These are phyloP conservation scores for Petrocephalus zakoni DNA, from an alignment of 2,113 vertebrate genomes.

Conservation along the genomic window DNA sequence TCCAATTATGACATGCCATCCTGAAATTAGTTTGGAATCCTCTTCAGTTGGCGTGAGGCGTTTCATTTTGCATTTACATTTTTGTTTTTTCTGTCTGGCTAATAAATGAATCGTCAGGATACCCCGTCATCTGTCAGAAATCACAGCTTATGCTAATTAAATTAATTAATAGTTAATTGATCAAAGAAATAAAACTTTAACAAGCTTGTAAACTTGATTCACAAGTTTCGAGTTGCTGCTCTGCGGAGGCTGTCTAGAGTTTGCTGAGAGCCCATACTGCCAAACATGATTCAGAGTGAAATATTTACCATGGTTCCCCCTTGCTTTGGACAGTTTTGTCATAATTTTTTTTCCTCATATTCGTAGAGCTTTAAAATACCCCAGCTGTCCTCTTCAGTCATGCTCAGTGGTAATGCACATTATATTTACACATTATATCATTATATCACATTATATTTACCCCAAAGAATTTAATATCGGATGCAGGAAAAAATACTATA, in stretches of 20 bases:
- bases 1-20: neutral
- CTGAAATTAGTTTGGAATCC: neutral
- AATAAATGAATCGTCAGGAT: neutral
- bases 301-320: neutral
- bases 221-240: neutral
- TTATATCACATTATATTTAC: neutral
- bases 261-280: neutral
- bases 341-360: neutral
- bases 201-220: neutral
- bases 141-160: neutral
- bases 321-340: neutral
- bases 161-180: constrained; percentile 12
- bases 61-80: neutral
- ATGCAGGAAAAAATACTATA: neutral
- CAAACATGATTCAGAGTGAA: neutral
- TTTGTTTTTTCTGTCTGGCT: neutral
- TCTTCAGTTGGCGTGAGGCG: neutral
- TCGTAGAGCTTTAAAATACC: neutral
- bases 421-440: no score
- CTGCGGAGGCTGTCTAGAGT: neutral
- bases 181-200: neutral
- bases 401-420: neutral
- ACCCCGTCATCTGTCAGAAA: neutral
- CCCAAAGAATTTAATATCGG: neutral
- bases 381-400: neutral